Evolutionary conservation across 2,888 invertebrate species (phyloP).

Genomic region (Laothoe populi): DNA sequence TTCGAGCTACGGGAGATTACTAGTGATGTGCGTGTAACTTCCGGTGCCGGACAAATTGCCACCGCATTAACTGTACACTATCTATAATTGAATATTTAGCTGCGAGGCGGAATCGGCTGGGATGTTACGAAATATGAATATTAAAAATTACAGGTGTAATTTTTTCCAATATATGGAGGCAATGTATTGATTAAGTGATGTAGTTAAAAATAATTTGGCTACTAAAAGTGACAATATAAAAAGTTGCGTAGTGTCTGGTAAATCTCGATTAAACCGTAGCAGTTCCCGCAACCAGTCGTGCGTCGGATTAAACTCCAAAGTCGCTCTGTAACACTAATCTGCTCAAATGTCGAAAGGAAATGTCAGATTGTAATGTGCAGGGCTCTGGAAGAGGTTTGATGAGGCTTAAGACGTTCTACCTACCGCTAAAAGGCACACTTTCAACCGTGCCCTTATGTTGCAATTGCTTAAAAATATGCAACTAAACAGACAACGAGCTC

Average conservation of each 20-base stretch:
- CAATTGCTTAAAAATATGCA: slow-evolving; percentile 18
- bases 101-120: not conserved
- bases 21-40: slow-evolving; percentile 68
- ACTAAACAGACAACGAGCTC: not conserved
- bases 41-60: slow-evolving; percentile 70
- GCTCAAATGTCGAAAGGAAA: slow-evolving; percentile 85
- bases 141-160: not conserved
- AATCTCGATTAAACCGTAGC: slow-evolving; percentile 77
- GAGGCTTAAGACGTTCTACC: slow-evolving; percentile 70
- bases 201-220: not conserved
- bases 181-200: not conserved
- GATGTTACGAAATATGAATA: not conserved
- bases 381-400: slow-evolving; percentile 67
- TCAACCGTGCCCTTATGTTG: slow-evolving; percentile 51
- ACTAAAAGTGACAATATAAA: slow-evolving; percentile 41
- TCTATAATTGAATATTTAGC: slow-evolving; percentile 61
- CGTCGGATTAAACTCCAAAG: slow-evolving; percentile 82
- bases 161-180: not conserved
- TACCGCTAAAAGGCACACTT: slow-evolving; percentile 65
- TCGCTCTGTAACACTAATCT: slow-evolving; percentile 81
- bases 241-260: slow-evolving; percentile 53
- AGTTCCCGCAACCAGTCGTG: slow-evolving; percentile 77
- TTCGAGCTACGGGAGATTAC: slow-evolving; percentile 58
- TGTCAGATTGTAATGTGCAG: slow-evolving; percentile 83
- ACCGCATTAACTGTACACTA: slow-evolving; percentile 41